Conservation (phyloP, 2,113 vertebrate species). For the Silurus asotus region DNA sequence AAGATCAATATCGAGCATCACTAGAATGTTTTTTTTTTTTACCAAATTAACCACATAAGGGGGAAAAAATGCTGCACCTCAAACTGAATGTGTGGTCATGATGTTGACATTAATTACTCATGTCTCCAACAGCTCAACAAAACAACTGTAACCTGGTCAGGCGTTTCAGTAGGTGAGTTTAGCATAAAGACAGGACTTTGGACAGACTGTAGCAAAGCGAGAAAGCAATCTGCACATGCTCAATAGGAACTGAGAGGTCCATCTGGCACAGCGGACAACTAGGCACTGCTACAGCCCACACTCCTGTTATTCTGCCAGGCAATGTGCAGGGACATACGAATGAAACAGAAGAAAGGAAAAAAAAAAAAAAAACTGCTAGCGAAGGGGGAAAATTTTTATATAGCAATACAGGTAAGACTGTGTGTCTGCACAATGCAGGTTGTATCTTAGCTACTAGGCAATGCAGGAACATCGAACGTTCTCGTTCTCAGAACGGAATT, state of each 20-base stretch:
- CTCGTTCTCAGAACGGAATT: not conserved
- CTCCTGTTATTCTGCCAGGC: slow-evolving; percentile 34
- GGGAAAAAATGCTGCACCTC: not conserved
- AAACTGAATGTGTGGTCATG: not conserved
- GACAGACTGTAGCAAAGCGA: not conserved
- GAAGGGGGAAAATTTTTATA: slow-evolving; percentile 23
- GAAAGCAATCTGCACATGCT: slow-evolving; percentile 7
- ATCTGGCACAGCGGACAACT: slow-evolving; percentile 41
- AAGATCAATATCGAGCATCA: no score
- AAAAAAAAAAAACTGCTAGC: slow-evolving; percentile 18
- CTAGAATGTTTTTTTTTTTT: not conserved
- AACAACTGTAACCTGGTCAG: not conserved
- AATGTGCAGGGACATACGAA: slow-evolving; percentile 43
- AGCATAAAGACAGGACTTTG: slow-evolving; percentile 8
- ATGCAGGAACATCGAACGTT: not conserved
- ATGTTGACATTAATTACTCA: not conserved
- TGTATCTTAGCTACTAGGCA: not conserved
- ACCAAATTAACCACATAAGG: not conserved
- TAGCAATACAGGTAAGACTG: not conserved
- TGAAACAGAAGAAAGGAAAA: slow-evolving; percentile 53
- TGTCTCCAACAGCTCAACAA: not conserved
- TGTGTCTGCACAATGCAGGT: no score
- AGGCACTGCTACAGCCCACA: slow-evolving; percentile 40
- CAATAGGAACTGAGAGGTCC: slow-evolving; percentile 32
- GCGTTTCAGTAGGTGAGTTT: not conserved